These are phyloP conservation scores for Epirrhoe alternata DNA, from an alignment of 2,888 invertebrate species.

Conservation along the genomic window DNA sequence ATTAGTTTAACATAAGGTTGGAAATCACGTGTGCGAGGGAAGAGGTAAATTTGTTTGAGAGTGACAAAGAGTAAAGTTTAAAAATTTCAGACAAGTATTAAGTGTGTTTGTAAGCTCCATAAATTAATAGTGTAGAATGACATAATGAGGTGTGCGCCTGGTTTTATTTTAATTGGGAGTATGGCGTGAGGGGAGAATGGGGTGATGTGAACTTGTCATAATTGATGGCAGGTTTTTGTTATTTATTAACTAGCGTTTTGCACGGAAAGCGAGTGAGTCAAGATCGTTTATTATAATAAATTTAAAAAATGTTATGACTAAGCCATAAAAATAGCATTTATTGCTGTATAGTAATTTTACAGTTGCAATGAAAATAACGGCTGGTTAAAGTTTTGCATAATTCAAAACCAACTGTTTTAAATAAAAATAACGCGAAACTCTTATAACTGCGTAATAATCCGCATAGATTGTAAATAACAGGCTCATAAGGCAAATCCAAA, in stretches of 20 bases:
- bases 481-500: too few relatives aligned
- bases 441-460: too few relatives aligned
- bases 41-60: constrained; percentile 10
- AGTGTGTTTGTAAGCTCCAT: constrained; percentile 58
- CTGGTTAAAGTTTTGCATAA: background rate
- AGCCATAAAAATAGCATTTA: background rate
- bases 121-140: constrained; percentile 75
- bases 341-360: background rate
- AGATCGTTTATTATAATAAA: background rate
- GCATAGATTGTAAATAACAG: too few relatives aligned
- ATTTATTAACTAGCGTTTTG: constrained; percentile 13
- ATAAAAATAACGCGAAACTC: too few relatives aligned
- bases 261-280: constrained; percentile 7
- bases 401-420: background rate
- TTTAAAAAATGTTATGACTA: background rate
- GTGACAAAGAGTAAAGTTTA: constrained; percentile 65
- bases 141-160: constrained; percentile 67
- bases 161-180: constrained; percentile 45
- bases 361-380: background rate
- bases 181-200: constrained; percentile 24
- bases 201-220: constrained; percentile 20
- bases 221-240: constrained; percentile 14
- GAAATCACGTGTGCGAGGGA: background rate
- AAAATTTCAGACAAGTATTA: constrained; percentile 72
- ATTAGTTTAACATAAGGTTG: constrained; percentile 9